phyloP scores from a whole-genome alignment of 37 sponge, comb jelly and placozoan species.

The Halichondria panicea region DNA sequence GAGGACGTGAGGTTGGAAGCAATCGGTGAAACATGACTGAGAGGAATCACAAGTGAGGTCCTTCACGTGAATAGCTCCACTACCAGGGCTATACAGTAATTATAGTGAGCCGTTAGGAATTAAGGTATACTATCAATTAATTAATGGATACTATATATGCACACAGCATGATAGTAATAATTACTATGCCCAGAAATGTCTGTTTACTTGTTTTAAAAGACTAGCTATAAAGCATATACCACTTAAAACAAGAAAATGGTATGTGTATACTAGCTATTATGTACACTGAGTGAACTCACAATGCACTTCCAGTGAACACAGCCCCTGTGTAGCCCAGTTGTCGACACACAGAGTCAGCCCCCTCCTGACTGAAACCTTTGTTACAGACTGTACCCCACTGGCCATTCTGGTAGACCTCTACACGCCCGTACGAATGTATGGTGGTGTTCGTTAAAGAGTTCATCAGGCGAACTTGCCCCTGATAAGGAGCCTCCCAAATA shows the following conservation, averaged over 20 bases:
- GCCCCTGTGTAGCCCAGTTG: constrained; percentile 55
- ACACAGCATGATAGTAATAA: neutral
- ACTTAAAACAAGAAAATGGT: neutral
- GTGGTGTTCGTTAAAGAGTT: neutral
- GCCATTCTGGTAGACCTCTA: constrained; percentile 31
- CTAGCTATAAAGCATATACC: neutral
- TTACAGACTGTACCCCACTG: constrained; percentile 76
- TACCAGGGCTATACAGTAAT: neutral
- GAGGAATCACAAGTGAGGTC: constrained; percentile 13
- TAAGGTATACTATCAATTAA: neutral
- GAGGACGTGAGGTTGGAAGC: constrained; percentile 18
- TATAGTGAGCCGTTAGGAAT: neutral
- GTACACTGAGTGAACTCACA: neutral
- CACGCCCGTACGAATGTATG: constrained; percentile 16
- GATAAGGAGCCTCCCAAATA: constrained; percentile 17
- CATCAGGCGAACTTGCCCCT: constrained; percentile 39
- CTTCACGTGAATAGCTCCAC: constrained; percentile 6
- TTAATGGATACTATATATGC: neutral
- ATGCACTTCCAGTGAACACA: neutral
- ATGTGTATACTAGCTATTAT: neutral
- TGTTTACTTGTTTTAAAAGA: constrained; percentile 2
- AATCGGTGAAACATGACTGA: constrained; percentile 23
- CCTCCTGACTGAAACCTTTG: constrained; percentile 27
- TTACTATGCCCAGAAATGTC: neutral
- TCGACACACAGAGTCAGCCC: constrained; percentile 57